These are phyloP conservation scores for Macrobrachium rosenbergii DNA, from an alignment of 1,140 invertebrate genomes.

Conservation along the genomic window DNA sequence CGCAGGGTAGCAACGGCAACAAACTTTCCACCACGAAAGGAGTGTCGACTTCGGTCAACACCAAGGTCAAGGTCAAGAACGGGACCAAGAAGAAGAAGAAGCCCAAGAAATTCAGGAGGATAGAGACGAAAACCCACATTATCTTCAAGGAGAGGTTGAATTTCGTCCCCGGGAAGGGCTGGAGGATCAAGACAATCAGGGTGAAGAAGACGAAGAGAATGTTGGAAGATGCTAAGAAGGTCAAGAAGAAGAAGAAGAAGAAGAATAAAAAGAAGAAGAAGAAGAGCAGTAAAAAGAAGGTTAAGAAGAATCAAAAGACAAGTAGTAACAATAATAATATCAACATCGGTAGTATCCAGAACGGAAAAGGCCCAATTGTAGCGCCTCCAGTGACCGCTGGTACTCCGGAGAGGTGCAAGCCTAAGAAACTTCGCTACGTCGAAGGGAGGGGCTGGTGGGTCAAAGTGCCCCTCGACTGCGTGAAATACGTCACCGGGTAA, in stretches of 20 bases:
- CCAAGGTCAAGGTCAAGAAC: neutral
- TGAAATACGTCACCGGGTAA: no score
- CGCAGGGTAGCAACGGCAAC: no score
- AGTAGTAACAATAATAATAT: no score
- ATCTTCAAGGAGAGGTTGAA: constrained; percentile 11
- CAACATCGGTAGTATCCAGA: no score
- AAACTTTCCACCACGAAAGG: no score
- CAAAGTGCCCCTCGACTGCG: no score
- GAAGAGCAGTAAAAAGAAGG: neutral
- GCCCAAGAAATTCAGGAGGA: neutral
- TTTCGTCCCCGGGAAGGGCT: constrained; percentile 3
- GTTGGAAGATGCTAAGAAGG: neutral
- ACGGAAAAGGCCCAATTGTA: no score
- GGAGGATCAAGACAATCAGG: constrained; percentile 1
- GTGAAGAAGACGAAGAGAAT: constrained; percentile 2
- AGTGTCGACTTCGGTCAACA: no score
- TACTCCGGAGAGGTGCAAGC: no score
- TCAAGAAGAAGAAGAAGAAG: neutral
- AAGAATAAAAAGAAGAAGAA: neutral
- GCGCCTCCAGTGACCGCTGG: no score
- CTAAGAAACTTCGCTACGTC: no score
- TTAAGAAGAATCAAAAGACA: neutral
- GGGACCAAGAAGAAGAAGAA: neutral
- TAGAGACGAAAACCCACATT: constrained; percentile 20
- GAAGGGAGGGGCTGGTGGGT: no score